phyloP scores from a whole-genome alignment of 2,113 vertebrate species.

The Aptenodytes patagonicus region DNA sequence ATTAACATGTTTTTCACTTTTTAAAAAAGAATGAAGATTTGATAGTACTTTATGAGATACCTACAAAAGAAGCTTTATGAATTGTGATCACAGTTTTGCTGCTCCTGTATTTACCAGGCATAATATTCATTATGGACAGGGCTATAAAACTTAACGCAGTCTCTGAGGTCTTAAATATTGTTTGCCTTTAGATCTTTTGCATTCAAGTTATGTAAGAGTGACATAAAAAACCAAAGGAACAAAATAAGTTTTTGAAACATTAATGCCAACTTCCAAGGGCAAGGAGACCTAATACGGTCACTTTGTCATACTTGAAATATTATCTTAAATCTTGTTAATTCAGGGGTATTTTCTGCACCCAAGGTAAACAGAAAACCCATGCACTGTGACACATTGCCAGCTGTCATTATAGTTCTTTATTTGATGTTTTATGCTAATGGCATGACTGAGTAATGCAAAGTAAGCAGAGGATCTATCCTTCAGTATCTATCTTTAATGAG shows the following conservation, averaged over 20 bases:
- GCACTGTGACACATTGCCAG: not conserved
- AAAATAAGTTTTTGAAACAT: not conserved
- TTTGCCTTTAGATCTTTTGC: not conserved
- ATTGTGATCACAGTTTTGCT: not conserved
- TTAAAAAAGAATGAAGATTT: not conserved
- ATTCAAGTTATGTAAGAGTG: not conserved
- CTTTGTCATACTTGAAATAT: not conserved
- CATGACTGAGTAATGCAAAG: constrained; percentile 28
- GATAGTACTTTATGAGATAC: not conserved
- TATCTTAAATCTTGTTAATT: not conserved
- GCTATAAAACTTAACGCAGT: not conserved
- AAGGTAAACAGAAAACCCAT: not conserved
- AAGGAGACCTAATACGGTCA: not conserved
- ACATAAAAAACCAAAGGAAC: not conserved
- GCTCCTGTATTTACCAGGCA: not conserved
- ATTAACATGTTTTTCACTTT: not conserved
- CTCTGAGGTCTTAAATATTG: not conserved
- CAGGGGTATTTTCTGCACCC: not conserved
- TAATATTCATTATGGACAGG: not conserved
- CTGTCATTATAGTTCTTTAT: constrained; percentile 6
- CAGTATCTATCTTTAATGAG: not conserved
- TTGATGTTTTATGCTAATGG: constrained; percentile 24
- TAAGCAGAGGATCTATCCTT: not conserved
- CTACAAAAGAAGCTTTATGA: not conserved
- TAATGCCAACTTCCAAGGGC: not conserved